Conservation (phyloP, 2,888 invertebrate genomes). For the Isotomurus palustris region DNA sequence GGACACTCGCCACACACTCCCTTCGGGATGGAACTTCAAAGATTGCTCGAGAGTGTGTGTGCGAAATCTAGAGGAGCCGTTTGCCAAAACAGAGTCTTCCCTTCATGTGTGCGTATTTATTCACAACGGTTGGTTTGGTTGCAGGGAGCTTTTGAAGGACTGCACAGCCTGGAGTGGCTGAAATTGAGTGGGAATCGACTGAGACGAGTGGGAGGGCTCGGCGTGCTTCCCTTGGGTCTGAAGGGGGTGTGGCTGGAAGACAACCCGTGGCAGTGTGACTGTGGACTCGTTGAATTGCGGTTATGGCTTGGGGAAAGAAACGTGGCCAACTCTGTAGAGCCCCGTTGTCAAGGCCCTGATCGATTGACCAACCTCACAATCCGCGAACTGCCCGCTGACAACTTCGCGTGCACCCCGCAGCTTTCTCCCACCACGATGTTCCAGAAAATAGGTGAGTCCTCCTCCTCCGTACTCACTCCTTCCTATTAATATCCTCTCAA, state of each 20-base stretch:
- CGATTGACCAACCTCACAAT: conserved; percentile 64
- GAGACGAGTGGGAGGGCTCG: conserved; percentile 64
- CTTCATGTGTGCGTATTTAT: too few relatives aligned
- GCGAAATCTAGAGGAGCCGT: too few relatives aligned
- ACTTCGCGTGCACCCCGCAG: conserved; percentile 76
- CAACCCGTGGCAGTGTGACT: conserved; percentile 87
- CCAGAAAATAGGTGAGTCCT: conserved; percentile 61
- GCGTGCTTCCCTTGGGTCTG: conserved; percentile 69
- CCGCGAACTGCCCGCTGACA: conserved; percentile 62
- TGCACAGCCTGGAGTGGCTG: conserved; percentile 77
- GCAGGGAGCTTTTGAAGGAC: conserved; percentile 67
- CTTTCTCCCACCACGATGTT: conserved; percentile 69
- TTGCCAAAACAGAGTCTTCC: too few relatives aligned
- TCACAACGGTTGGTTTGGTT: too few relatives aligned
- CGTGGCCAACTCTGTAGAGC: conserved; percentile 72
- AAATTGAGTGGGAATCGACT: conserved; percentile 77
- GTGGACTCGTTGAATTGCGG: conserved; percentile 70
- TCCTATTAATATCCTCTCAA: too few relatives aligned
- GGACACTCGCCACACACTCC: too few relatives aligned
- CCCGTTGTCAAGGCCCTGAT: conserved; percentile 67
- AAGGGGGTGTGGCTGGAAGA: conserved; percentile 76
- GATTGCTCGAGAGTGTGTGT: too few relatives aligned
- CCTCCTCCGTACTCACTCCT: too few relatives aligned
- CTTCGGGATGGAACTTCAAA: too few relatives aligned
- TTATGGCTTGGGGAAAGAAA: conserved; percentile 72